These are phyloP conservation scores for Hylomyscus alleni DNA, from an alignment of 2,797 vertebrate genomes.

Conservation along the genomic window DNA sequence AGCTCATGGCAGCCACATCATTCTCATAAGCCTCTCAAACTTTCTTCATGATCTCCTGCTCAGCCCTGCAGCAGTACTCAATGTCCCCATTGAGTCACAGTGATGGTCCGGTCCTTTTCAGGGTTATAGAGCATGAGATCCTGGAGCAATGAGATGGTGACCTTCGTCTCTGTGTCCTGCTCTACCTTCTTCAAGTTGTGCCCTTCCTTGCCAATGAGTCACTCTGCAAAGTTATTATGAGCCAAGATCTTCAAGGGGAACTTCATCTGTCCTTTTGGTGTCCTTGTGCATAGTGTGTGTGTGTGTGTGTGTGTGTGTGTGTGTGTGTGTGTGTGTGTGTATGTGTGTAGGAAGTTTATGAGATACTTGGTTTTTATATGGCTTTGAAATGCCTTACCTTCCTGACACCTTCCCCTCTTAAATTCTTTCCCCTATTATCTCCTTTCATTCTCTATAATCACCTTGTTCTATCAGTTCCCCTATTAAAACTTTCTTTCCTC, in stretches of 20 bases:
- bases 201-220: constrained; percentile 97
- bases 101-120: constrained; percentile 97
- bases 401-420: neutral
- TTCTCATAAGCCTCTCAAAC: constrained; percentile 97
- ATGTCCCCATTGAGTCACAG: constrained; percentile 94
- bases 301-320: neutral
- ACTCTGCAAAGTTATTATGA: constrained; percentile 97
- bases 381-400: neutral
- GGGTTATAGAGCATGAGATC: constrained; percentile 97
- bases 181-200: constrained; percentile 99
- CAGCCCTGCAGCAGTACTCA: constrained; percentile 94
- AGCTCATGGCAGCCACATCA: constrained; percentile 96
- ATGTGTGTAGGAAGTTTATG: neutral
- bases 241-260: constrained; percentile 96
- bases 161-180: constrained; percentile 93
- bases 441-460: neutral
- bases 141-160: constrained; percentile 98
- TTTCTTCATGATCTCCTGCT: constrained; percentile 98
- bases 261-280: constrained; percentile 97
- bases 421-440: neutral
- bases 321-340: neutral
- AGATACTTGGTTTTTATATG: neutral
- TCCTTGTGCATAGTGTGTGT: too few relatives aligned
- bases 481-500: neutral
- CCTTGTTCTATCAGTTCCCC: neutral